Percentiles rank a stretch among this genome's conserved stretches.
These are phyloP conservation scores for Herminia tarsipennalis DNA, from an alignment of 2,888 invertebrate species.

Conservation along the genomic window DNA sequence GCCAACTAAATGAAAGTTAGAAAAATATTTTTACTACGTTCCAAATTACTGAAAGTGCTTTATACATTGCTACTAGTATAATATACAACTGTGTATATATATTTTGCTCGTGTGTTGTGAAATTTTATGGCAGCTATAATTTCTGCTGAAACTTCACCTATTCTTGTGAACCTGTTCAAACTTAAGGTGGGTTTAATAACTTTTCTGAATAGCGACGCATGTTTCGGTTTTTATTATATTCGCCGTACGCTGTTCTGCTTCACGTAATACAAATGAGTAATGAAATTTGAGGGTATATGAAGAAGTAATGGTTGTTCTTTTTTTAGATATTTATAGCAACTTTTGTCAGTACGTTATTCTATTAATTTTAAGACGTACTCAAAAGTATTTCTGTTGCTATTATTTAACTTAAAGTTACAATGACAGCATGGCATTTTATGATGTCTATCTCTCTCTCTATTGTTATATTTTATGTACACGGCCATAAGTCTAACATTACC, in stretches of 20 bases:
- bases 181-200: constrained; percentile 30
- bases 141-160: constrained; percentile 16
- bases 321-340: no score
- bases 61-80: constrained; percentile 3
- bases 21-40: constrained; percentile 37
- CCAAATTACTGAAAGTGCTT: constrained; percentile 9
- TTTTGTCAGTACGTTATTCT: neutral
- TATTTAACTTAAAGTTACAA: no score
- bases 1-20: constrained; percentile 43
- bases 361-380: neutral
- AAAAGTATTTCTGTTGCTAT: no score
- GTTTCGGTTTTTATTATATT: constrained; percentile 36
- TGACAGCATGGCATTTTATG: no score
- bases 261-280: constrained; percentile 23
- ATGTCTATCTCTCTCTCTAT: no score
- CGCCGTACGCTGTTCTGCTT: constrained; percentile 11
- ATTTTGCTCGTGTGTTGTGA: constrained; percentile 19
- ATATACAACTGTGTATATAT: constrained; percentile 16
- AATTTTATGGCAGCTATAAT: constrained; percentile 39
- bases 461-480: no score
- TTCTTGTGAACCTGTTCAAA: constrained; percentile 23
- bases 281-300: constrained; percentile 18
- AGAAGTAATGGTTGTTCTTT: no score
- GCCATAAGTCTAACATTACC: no score
- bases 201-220: constrained; percentile 21